Conservation (phyloP, 2,888 invertebrate genomes). For the Archips xylosteana region DNA sequence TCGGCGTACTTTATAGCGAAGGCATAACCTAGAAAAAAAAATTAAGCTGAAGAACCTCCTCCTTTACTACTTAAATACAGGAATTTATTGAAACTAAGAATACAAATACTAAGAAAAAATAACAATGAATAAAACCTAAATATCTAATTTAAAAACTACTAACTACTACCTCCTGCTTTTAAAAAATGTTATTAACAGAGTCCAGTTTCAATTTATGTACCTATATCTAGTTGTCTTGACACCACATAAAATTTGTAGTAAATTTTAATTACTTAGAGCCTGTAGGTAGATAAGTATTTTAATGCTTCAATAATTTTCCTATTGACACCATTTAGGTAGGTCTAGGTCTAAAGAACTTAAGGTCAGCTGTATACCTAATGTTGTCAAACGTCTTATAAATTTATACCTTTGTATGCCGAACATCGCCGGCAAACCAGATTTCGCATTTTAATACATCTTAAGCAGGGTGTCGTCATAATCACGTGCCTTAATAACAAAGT, state of each 20-base stretch:
- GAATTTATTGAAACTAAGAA: too few relatives aligned
- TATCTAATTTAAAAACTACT: too few relatives aligned
- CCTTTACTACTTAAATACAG: too few relatives aligned
- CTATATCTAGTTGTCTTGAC: too few relatives aligned
- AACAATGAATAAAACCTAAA: too few relatives aligned
- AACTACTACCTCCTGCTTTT: too few relatives aligned
- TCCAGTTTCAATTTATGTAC: too few relatives aligned
- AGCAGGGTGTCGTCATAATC: slow-evolving; percentile 44
- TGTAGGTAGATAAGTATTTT: background rate
- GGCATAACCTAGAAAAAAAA: too few relatives aligned
- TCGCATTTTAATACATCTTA: slow-evolving; percentile 34
- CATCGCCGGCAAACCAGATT: slow-evolving; percentile 7
- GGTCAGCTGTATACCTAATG: background rate
- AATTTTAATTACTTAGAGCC: background rate
- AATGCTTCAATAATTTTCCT: background rate
- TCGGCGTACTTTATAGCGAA: too few relatives aligned
- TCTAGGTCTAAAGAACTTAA: background rate
- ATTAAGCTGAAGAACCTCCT: too few relatives aligned
- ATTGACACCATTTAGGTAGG: background rate
- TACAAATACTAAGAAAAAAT: too few relatives aligned
- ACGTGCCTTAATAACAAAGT: slow-evolving; percentile 41
- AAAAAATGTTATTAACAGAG: too few relatives aligned
- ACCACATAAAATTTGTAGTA: background rate
- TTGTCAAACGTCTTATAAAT: slow-evolving; percentile 15
- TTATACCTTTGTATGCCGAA: slow-evolving; percentile 6